These are phyloP conservation scores for Volucella inflata DNA, from an alignment of 2,888 invertebrate species.

Conservation along the genomic window DNA sequence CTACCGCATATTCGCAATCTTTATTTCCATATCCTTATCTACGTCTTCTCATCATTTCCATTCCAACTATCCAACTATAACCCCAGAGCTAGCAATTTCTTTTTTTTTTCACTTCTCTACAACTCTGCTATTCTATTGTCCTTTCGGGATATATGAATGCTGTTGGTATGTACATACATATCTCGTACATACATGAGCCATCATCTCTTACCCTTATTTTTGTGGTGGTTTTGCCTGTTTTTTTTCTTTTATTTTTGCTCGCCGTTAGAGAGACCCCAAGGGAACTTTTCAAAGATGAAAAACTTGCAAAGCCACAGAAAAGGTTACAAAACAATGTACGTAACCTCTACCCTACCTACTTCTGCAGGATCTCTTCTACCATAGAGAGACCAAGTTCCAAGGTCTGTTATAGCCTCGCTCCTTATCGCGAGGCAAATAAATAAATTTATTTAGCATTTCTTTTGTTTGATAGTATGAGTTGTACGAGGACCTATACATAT, in stretches of 20 bases:
- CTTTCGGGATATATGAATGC: slow-evolving; percentile 27
- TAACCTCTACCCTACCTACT: background rate
- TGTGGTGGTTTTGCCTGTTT: background rate
- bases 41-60: slow-evolving; percentile 12
- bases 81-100: background rate
- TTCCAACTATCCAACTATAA: slow-evolving; percentile 11
- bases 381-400: slow-evolving; percentile 23
- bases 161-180: background rate
- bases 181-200: background rate
- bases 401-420: slow-evolving; percentile 26
- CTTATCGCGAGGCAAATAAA: slow-evolving; percentile 60
- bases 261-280: slow-evolving; percentile 51
- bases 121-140: slow-evolving; percentile 40
- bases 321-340: slow-evolving; percentile 49
- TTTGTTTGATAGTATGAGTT: background rate
- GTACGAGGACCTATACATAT: too few species aligned
- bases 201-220: background rate
- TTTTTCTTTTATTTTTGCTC: background rate
- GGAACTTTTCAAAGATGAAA: slow-evolving; percentile 69
- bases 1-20: background rate
- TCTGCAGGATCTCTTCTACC: background rate
- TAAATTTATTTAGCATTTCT: slow-evolving; percentile 67
- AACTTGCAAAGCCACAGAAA: slow-evolving; percentile 62
- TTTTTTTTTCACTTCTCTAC: background rate
- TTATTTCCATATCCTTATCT: slow-evolving; percentile 3